Evolutionary conservation across 2,888 invertebrate genomes (phyloP).

Genomic region (Gasteruption jaculator): DNA sequence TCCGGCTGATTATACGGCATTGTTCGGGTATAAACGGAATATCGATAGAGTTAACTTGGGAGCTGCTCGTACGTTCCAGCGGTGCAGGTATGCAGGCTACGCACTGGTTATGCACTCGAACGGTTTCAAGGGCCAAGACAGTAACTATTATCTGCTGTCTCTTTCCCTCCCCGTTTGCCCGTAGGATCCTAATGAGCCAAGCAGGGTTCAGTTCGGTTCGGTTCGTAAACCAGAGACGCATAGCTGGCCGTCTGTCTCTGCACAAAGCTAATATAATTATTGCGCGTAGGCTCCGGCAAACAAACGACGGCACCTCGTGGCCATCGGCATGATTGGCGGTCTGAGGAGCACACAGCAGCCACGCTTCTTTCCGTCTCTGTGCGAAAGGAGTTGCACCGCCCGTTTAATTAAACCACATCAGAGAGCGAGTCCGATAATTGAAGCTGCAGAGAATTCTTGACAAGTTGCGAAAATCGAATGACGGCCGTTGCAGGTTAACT

Average conservation of each 20-base stretch:
- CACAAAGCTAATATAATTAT: conserved; percentile 44
- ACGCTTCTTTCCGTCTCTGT: conserved; percentile 6
- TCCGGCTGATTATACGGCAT: conserved; percentile 33
- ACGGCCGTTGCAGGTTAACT: too few species aligned
- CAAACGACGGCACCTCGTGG: conserved; percentile 38
- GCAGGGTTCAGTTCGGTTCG: conserved; percentile 20
- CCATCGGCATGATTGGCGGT: conserved; percentile 45
- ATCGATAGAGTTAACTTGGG: conserved; percentile 23
- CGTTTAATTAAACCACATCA: too few species aligned
- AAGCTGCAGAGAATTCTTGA: too few species aligned
- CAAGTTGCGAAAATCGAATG: too few species aligned
- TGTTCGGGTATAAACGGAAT: conserved; percentile 34
- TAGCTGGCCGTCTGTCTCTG: conserved; percentile 23
- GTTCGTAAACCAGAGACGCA: conserved; percentile 12
- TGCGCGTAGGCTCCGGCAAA: conserved; percentile 33
- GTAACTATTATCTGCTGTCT: too few species aligned
- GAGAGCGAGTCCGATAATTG: too few species aligned
- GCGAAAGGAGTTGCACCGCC: conserved; percentile 20
- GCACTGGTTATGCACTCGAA: too few species aligned
- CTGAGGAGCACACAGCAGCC: conserved; percentile 36
- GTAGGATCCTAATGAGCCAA: conserved; percentile 36
- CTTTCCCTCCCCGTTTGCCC: conserved; percentile 27
- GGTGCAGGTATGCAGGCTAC: too few species aligned
- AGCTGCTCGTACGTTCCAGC: conserved; percentile 1
- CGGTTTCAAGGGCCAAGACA: too few species aligned